These are phyloP conservation scores for Anoplolepis gracilipes DNA, from an alignment of 1,140 invertebrate genomes.

Conservation along the genomic window DNA sequence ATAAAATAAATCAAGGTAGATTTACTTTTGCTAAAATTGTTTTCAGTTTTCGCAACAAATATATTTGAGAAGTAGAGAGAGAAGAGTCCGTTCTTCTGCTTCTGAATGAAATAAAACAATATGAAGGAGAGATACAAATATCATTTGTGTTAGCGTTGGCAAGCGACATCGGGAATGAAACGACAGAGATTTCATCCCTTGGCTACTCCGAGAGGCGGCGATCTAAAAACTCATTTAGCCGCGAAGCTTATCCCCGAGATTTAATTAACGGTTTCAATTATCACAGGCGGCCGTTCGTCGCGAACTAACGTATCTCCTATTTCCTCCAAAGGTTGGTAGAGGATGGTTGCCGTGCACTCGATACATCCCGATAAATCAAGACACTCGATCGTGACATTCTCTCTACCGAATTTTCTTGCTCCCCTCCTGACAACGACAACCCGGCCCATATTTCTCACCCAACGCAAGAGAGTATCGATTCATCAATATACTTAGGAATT, in stretches of 20 bases:
- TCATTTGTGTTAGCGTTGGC: not conserved
- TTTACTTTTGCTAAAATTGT: not conserved
- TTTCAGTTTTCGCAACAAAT: not conserved
- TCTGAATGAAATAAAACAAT: not conserved
- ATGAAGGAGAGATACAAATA: constrained; percentile 1
- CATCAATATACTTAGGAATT: not conserved
- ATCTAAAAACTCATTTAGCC: constrained; percentile 69
- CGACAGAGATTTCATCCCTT: constrained; percentile 45
- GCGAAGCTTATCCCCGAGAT: constrained; percentile 64
- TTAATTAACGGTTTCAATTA: constrained; percentile 70
- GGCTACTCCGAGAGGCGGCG: constrained; percentile 21
- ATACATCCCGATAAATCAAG: constrained; percentile 60
- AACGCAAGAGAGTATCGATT: not conserved
- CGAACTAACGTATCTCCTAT: constrained; percentile 61
- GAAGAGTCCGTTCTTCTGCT: not conserved
- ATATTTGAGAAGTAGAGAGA: not conserved
- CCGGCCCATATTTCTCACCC: constrained; percentile 35
- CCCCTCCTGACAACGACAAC: constrained; percentile 34
- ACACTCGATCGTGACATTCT: constrained; percentile 50
- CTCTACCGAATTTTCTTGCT: constrained; percentile 44
- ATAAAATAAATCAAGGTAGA: not conserved
- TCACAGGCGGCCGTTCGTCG: constrained; percentile 45
- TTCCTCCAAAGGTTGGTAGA: constrained; percentile 42
- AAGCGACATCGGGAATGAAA: constrained; percentile 32
- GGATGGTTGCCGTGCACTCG: constrained; percentile 23